Base-by-base conservation (phyloP, 2,113 vertebrate genomes). In the Sebastes fasciatus region DNA sequence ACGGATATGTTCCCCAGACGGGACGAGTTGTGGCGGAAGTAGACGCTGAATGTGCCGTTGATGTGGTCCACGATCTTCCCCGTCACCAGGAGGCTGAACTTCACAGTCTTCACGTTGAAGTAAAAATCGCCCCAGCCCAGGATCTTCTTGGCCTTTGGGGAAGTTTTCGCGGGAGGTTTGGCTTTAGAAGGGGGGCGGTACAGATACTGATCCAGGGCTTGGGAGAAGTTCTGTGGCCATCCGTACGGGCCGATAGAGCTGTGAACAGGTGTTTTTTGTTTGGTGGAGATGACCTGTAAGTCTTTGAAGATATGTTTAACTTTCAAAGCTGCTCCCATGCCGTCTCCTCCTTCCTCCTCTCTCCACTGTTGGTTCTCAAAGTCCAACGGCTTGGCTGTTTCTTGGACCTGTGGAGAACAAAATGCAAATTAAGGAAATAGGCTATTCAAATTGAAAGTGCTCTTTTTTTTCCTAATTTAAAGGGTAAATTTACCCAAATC, bases 61-160 rank as follows among this genome's bases (percentile, higher is more conserved):
- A 95, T 94, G 57, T 96, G 95, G 84, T 96, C 95, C 3, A 96
- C 95, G 0, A 96, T 95, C 60, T 96, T 96, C 6, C 95, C 95
- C 0, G 94, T 96, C 85, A 96, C 95, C 74, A 95, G 83, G 14
- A 96, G 94, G 86, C 94, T 96, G 62, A 96, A 94, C 79, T 96
- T 96, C 52, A 95, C 19, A 0, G 95, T 96, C 83, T 95, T 95
- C 23, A 96, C 94, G 1, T 95, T 95, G 74, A 95, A 95, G 80
- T 95, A 94, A 74, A 96, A 96, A 72, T 96, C 93, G 0, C 95
- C 95, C 95, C 95, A 96, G 26, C 95, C 95, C 11, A 96, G 93
- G 85, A 94, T 95, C 88, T 96, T 96, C 88, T 96, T 96, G 80
- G 93, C 88, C 84, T 95, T 96, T 17, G 90, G 49, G 3, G 91